A percentile compares a stretch with the other conserved stretches of the same genome.
Conservation (phyloP, 2,797 vertebrate genomes). For the Eulemur albifrons region DNA sequence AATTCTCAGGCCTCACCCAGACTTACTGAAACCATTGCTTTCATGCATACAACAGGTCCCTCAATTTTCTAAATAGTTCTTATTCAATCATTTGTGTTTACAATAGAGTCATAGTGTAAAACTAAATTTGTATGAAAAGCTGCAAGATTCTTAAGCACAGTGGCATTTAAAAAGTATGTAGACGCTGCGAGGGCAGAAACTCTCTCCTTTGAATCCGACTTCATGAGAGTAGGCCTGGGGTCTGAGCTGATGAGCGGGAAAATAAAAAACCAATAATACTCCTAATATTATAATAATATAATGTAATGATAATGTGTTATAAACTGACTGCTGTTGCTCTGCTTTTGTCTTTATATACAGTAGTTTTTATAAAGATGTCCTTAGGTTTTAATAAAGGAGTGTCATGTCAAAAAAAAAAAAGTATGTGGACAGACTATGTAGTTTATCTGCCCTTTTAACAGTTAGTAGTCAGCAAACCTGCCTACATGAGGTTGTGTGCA, state of each 20-base stretch:
- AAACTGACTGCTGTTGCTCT: constrained; percentile 77
- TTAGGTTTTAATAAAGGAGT: constrained; percentile 85
- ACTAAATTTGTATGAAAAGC: not conserved
- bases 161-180: not conserved
- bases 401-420: constrained; percentile 55
- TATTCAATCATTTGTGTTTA: not conserved
- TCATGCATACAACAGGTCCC: not conserved
- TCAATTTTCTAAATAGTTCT: not conserved
- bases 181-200: not conserved
- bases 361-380: constrained; percentile 84
- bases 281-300: not conserved
- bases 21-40: not conserved
- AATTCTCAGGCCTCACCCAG: not conserved
- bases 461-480: not conserved
- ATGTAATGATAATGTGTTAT: constrained; percentile 61
- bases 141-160: not conserved
- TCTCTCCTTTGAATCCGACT: constrained; percentile 50
- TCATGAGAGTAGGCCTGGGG: constrained; percentile 20
- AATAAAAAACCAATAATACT: constrained; percentile 76
- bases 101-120: not conserved
- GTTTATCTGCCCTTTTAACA: not conserved
- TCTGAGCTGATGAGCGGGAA: constrained; percentile 75
- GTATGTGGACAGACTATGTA: not conserved
- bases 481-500: not conserved
- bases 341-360: constrained; percentile 82